Conservation (phyloP, 2,888 invertebrate genomes). For the Caenorhabditis sinica region DNA sequence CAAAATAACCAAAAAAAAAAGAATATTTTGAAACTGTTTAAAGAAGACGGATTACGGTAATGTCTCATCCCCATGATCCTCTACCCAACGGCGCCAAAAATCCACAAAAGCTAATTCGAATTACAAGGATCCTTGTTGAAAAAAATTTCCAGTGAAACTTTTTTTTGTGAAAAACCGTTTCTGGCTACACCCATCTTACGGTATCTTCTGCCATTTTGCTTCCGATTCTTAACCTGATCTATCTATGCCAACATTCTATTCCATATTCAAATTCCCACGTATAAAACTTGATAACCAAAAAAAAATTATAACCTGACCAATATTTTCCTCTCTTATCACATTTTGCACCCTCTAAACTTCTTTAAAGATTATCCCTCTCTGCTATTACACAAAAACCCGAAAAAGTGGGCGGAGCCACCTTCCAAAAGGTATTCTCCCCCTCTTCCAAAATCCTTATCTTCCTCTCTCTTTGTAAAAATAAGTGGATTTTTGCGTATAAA, state of each 20-base stretch:
- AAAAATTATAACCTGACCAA: not conserved
- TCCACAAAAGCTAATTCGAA: not conserved
- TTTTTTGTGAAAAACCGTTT: not conserved
- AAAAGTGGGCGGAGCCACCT: conserved; percentile 36
- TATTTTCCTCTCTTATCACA: not conserved
- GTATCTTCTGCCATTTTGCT: not conserved
- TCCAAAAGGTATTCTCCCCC: conserved; percentile 4
- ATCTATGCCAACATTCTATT: not conserved
- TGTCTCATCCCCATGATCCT: not conserved
- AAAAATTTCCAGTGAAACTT: not conserved
- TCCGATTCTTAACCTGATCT: not conserved
- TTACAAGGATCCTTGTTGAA: not conserved
- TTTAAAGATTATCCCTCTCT: conserved; percentile 21
- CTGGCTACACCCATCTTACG: not conserved
- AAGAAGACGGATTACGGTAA: not conserved
- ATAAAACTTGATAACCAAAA: not conserved
- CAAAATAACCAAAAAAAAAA: too few relatives aligned
- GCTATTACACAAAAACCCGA: conserved; percentile 9
- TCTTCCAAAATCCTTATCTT: not conserved
- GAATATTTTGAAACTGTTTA: too few relatives aligned
- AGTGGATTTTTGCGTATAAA: conserved; percentile 55
- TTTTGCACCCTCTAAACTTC: conserved; percentile 29
- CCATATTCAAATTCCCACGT: not conserved
- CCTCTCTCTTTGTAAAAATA: conserved; percentile 49
- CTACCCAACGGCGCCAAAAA: not conserved